Evolutionary conservation across 2,888 invertebrate species (phyloP), one percentile per base, ranked within the genome.

Genomic region (Drosophila demipolita): DNA sequence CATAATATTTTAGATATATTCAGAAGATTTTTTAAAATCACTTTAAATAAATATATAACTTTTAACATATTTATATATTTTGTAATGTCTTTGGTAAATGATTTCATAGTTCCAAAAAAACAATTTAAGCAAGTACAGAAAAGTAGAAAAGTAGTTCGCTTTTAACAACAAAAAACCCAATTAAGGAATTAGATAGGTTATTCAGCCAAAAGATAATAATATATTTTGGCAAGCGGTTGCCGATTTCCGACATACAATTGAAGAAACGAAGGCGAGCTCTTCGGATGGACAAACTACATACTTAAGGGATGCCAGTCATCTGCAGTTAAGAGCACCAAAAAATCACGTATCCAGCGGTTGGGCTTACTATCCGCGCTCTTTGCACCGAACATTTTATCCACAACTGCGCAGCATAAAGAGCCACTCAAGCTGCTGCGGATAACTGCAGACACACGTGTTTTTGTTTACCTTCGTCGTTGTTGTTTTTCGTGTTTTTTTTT

Each of bases 381-480:
- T 9, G 7, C n/a, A 1, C 17, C 33, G 5, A 35, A 1, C 20
- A 26, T 53, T 50, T 67, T 85, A 81, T 88, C 83, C 84, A 75
- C 66, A 49, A 40, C 66, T 81, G 77, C 85, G 86, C 83, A 70
- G 38, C 29, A 8, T 9, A 2, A 0, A 1, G 11, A 9, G 26
- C 17, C 17, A 45, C 66, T 62, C 6, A 58, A 70, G 72, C 65
- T 63, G 63, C 66, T 61, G 57, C 74, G 88, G 87, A 87, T 89
- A 83, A 72, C 12, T 55, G 65, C 58, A 61, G 73, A 67, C 73
- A 78, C 87, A 87, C 87, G 87, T 87, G 87, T 89, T 89, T 87
- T 87, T 87, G 87, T 87, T 87, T 87, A 87, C 87, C 75, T 89
- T 85, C 83, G 65, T 73, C 74, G 74, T 78, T 79, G 79, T 84